Evolutionary conservation across 2,113 vertebrate species (phyloP).

Genomic region (Blennius ocellaris): DNA sequence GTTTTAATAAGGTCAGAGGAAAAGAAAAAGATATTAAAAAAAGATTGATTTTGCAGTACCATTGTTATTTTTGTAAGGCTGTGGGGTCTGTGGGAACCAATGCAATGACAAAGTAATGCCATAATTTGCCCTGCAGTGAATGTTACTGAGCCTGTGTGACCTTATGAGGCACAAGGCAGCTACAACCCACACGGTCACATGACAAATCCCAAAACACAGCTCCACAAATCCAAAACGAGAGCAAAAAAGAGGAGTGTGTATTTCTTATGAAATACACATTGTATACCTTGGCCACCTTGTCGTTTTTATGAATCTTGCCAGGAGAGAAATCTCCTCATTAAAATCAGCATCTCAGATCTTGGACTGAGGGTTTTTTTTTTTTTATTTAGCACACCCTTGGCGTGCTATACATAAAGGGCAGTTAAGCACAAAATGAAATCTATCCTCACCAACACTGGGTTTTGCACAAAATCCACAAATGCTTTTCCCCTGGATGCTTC

Average conservation of each 20-base stretch:
- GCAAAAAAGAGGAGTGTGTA: no score
- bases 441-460: neutral
- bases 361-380: neutral
- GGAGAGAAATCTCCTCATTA: neutral
- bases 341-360: neutral
- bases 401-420: neutral
- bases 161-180: neutral
- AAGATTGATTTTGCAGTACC: neutral
- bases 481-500: neutral
- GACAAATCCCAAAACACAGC: neutral
- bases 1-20: neutral
- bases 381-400: neutral
- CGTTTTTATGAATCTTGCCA: neutral
- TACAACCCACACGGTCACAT: neutral
- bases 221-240: neutral
- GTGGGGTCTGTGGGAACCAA: neutral
- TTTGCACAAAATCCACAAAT: neutral
- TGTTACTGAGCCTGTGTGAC: neutral
- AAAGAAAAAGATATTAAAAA: neutral
- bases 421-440: neutral
- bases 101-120: neutral
- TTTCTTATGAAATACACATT: no score
- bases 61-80: neutral
- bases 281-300: neutral
- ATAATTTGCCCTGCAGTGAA: neutral